These are phyloP conservation scores for Empidonax traillii DNA, from an alignment of 2,113 vertebrate genomes.

Conservation along the genomic window DNA sequence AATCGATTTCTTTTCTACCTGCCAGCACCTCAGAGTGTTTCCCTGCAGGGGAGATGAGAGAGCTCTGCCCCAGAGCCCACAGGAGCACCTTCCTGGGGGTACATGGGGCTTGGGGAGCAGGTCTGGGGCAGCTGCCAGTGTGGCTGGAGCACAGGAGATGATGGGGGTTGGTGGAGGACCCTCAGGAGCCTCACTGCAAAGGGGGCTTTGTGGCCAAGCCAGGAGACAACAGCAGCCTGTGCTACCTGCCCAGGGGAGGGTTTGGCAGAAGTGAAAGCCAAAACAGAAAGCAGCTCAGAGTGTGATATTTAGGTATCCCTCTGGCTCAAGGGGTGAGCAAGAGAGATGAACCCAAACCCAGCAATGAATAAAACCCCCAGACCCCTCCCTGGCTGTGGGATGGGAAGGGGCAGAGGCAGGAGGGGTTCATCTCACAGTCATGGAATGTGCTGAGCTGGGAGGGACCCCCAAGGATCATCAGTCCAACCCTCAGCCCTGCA, in stretches of 20 bases:
- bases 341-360: neutral
- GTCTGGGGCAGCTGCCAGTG: neutral
- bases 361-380: too few relatives aligned
- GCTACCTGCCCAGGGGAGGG: accelerated
- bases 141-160: neutral
- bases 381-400: accelerated
- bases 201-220: neutral
- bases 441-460: neutral
- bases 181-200: accelerated
- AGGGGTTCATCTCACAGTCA: accelerated
- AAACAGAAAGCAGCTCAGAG: neutral
- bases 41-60: accelerated
- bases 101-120: neutral
- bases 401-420: neutral
- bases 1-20: neutral
- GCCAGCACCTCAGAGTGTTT: accelerated
- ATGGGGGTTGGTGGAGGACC: neutral
- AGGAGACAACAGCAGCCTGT: accelerated
- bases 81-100: accelerated
- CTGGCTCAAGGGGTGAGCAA: neutral
- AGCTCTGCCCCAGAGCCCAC: neutral
- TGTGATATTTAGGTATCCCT: neutral
- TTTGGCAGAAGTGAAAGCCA: accelerated
- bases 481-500: neutral
- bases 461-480: neutral